Base-by-base conservation (phyloP, 2,888 invertebrate genomes). In the Cheilosia urbana region DNA sequence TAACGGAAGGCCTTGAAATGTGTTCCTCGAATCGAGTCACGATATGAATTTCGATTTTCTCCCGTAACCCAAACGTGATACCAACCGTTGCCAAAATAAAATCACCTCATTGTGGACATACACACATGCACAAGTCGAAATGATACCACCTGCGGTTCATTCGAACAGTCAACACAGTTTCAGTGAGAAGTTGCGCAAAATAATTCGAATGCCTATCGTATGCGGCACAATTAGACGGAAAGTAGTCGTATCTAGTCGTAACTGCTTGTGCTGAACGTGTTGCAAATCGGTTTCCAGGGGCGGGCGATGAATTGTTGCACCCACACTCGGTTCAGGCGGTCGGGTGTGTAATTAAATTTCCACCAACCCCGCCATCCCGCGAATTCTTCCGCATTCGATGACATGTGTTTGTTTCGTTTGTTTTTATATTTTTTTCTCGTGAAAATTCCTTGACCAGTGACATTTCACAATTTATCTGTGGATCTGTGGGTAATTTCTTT, bases 41-140 rank as follows among this genome's bases (percentile, higher is more conserved):
- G 81, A 40, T 60, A 85, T 51, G 68, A 68, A 51, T 66, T 85
- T 81, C 77, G 69, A 72, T 85, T 85, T 78, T 66, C 77, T 27
- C 27, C 24, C 73, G 30, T 58, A 83, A 78, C 69, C 69, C 78
- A 75, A 65, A 51, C 57, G 57, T 73, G 68, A 63, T 65, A 65
- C 27, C 24, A 6, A 9, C 47, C 24, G 65, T 79, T 79, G 62
- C 53, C 73, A 69, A 73, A 73, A 68, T 68, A 78, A 62, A 47
- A 11, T 30, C 19, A 53, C 65, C 53, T 55, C 47, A 34, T 17
- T 9, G 30, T 27, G 27, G 21, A 11, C 13, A 37, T 24, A 58
- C n/a, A 49, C 53, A 65, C 17, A 30, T 62, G 2, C 27, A 7
- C 45, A 7, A 17, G n/a, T 42, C 6, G 40, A 30, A 34, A 17